Conservation (phyloP, 1,140 invertebrate species). For the Pogonognathellus flavescens region DNA sequence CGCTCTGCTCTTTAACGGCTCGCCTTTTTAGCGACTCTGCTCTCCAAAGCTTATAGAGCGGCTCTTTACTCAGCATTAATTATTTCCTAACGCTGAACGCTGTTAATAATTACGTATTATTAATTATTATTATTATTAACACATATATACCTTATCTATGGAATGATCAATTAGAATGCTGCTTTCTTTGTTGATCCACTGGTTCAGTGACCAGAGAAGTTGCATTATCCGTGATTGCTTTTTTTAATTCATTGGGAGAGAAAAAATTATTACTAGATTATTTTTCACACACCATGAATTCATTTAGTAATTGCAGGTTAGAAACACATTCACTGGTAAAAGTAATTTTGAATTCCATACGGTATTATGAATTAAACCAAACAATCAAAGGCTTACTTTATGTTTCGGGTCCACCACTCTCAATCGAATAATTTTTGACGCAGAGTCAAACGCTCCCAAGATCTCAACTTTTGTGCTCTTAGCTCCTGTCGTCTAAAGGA, state of each 20-base stretch:
- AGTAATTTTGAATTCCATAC: too few species aligned
- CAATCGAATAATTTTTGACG: constrained; percentile 80
- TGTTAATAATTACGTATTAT: too few species aligned
- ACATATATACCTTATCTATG: constrained; percentile 82
- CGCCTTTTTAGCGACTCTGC: too few species aligned
- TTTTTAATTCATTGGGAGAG: neutral
- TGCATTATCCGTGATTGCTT: constrained; percentile 52
- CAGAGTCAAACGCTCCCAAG: constrained; percentile 84
- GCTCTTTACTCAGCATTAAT: too few species aligned
- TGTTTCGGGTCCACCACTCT: constrained; percentile 84
- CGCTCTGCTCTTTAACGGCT: too few species aligned
- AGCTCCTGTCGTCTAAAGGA: neutral
- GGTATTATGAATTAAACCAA: neutral
- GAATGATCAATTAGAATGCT: constrained; percentile 85
- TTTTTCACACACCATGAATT: too few species aligned
- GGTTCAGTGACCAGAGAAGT: constrained; percentile 81
- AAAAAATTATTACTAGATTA: too few species aligned
- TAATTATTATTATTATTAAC: too few species aligned
- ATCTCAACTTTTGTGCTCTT: constrained; percentile 85
- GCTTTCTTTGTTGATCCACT: constrained; percentile 83
- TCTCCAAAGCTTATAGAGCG: too few species aligned
- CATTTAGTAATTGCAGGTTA: too few species aligned
- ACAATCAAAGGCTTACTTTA: constrained; percentile 23
- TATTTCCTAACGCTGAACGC: too few species aligned
- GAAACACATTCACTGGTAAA: too few species aligned